These are phyloP conservation scores for Zaprionus nigranus DNA, from an alignment of 1,140 invertebrate genomes.

Conservation along the genomic window DNA sequence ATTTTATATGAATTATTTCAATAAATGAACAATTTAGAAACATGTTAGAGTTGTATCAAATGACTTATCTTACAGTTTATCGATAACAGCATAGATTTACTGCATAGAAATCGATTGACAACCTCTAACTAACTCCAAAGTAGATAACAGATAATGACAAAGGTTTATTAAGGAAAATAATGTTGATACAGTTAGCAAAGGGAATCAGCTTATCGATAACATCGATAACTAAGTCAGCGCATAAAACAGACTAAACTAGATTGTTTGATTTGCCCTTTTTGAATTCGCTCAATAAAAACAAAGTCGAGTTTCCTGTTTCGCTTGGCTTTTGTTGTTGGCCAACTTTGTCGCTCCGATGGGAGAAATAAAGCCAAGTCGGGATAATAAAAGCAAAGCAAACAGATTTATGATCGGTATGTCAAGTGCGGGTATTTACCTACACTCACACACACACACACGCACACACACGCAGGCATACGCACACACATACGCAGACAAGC, in stretches of 20 bases:
- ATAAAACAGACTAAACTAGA: no score
- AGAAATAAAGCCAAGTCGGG: constrained; percentile 3
- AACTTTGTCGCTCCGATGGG: not conserved
- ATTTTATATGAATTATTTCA: not conserved
- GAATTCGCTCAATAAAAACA: constrained; percentile 9
- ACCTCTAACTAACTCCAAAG: no score
- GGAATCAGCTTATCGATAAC: no score
- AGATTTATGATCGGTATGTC: constrained; percentile 60
- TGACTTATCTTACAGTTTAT: no score
- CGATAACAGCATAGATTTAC: no score
- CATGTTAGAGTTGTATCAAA: no score
- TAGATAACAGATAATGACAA: no score
- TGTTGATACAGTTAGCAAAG: no score
- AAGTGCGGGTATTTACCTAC: constrained; percentile 36
- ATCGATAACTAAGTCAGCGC: no score
- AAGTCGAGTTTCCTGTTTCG: not conserved
- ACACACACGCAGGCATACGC: not conserved
- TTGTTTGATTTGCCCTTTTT: not conserved
- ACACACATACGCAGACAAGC: not conserved
- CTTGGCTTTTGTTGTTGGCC: no score
- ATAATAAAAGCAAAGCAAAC: constrained; percentile 35
- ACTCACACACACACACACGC: not conserved
- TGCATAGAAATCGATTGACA: no score
- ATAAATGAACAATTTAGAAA: not conserved
- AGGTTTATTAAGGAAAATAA: no score